Conservation (phyloP, 2,888 invertebrate genomes). For the Ectobius pallidus region DNA sequence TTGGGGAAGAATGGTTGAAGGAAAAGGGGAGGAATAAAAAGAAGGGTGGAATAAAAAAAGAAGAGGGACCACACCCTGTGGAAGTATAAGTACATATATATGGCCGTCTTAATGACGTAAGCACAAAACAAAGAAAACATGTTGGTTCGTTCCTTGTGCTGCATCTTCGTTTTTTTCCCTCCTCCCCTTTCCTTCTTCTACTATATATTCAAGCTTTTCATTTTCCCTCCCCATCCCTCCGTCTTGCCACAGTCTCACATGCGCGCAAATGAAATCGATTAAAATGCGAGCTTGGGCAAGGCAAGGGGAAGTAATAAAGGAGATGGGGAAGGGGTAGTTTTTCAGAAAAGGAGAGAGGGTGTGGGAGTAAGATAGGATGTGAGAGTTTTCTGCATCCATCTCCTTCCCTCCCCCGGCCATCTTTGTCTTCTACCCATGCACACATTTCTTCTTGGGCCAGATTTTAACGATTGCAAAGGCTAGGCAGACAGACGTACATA, state of each 20-base stretch:
- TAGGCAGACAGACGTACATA: slow-evolving; percentile 43
- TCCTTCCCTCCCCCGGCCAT: slow-evolving; percentile 45
- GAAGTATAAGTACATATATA: slow-evolving; percentile 41
- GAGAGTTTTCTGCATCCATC: slow-evolving; percentile 44
- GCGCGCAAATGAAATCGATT: slow-evolving; percentile 72
- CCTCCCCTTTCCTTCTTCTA: slow-evolving; percentile 51
- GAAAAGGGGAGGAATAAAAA: neutral
- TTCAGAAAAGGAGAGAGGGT: slow-evolving; percentile 41
- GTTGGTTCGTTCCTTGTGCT: slow-evolving; percentile 38
- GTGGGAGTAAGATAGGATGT: slow-evolving; percentile 21
- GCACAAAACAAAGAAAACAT: slow-evolving; percentile 59
- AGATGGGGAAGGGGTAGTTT: slow-evolving; percentile 39
- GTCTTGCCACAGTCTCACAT: slow-evolving; percentile 63
- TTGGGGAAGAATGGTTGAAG: slow-evolving; percentile 4
- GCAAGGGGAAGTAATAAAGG: slow-evolving; percentile 44
- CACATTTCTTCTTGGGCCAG: slow-evolving; percentile 52
- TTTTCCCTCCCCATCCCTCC: slow-evolving; percentile 48
- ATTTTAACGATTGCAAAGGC: slow-evolving; percentile 56
- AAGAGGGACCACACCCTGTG: slow-evolving; percentile 20
- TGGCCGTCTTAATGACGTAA: slow-evolving; percentile 59
- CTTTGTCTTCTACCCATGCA: slow-evolving; percentile 40
- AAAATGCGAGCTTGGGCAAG: slow-evolving; percentile 60
- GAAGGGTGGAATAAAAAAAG: neutral
- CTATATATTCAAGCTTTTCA: slow-evolving; percentile 45
- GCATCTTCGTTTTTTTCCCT: slow-evolving; percentile 47